Conservation (phyloP, 2,113 vertebrate species). For the Melanocharis versteri region DNA sequence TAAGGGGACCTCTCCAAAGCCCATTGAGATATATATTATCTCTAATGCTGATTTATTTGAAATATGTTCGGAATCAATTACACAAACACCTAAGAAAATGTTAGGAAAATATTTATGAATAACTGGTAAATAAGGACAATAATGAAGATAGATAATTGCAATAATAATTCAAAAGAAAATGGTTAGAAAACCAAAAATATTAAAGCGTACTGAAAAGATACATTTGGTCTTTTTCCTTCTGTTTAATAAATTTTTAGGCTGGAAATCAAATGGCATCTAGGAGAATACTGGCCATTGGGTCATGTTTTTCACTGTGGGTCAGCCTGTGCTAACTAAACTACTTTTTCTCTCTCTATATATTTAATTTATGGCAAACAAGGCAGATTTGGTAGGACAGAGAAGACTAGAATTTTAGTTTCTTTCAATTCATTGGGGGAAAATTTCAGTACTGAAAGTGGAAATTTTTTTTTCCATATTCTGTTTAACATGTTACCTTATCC, state of each 20-base stretch:
- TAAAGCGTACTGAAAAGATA: neutral
- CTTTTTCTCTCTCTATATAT: neutral
- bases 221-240: neutral
- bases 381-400: neutral
- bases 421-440: neutral
- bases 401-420: neutral
- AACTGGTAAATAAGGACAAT: neutral
- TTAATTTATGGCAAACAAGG: neutral
- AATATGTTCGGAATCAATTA: neutral
- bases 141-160: neutral
- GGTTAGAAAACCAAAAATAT: neutral
- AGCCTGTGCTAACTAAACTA: neutral
- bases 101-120: neutral
- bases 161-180: neutral
- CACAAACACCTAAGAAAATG: neutral
- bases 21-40: accelerated
- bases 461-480: neutral
- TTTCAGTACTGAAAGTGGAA: neutral
- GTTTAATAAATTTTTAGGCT: neutral
- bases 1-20: neutral
- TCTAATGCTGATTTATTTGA: neutral
- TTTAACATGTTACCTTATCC: neutral
- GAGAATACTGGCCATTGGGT: neutral
- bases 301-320: neutral
- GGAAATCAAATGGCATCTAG: neutral